Conservation (phyloP, 2,113 vertebrate species). For the Hucho hucho region DNA sequence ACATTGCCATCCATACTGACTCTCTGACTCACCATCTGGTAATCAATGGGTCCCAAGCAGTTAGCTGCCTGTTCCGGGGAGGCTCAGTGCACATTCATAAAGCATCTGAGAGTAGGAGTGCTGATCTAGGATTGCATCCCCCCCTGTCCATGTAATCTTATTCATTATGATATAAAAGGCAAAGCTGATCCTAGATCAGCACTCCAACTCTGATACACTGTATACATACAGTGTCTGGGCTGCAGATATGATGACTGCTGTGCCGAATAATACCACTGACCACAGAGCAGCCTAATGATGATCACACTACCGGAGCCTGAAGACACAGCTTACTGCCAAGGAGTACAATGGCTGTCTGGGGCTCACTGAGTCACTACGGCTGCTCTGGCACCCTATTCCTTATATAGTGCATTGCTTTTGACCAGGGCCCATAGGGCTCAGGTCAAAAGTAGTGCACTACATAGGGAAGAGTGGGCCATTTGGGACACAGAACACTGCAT, state of each 20-base stretch:
- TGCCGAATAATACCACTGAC: conserved; percentile 1
- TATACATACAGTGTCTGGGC: background rate
- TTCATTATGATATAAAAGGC: too few relatives aligned
- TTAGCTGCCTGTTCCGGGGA: background rate
- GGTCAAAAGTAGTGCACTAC: too few relatives aligned
- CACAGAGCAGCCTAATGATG: background rate
- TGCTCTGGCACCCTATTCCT: too few relatives aligned
- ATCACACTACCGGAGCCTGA: background rate
- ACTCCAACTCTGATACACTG: background rate
- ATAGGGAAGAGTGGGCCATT: too few relatives aligned
- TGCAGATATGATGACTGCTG: background rate
- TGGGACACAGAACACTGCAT: too few relatives aligned
- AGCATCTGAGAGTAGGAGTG: too few relatives aligned
- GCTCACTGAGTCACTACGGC: background rate
- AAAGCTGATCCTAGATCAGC: too few relatives aligned
- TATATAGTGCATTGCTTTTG: too few relatives aligned
- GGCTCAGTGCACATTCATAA: too few relatives aligned
- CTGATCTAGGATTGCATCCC: too few relatives aligned
- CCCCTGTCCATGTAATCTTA: too few relatives aligned
- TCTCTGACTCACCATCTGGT: background rate
- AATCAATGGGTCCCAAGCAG: background rate
- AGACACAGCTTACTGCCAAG: background rate
- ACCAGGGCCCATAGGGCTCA: too few relatives aligned
- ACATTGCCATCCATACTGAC: background rate
- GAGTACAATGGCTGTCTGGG: background rate